A percentile compares a stretch with the other conserved stretches of the same genome.
phyloP scores from a whole-genome alignment of 2,113 vertebrate genomes.

The Cygnus buccinator region DNA sequence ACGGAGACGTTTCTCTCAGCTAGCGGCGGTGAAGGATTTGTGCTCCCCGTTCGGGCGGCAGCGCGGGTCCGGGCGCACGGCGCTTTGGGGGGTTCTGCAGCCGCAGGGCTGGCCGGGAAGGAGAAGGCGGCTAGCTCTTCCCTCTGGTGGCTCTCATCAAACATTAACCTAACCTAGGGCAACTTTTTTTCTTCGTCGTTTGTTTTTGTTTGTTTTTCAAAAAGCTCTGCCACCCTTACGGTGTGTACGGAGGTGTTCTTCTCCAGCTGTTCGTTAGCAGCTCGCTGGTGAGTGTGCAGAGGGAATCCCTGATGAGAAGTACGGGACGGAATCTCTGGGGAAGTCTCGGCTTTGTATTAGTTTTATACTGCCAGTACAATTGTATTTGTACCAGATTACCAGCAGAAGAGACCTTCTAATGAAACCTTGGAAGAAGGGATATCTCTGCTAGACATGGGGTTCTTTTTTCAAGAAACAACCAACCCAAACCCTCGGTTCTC shows the following conservation, averaged over 20 bases:
- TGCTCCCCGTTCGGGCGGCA: background rate
- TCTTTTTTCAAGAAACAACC: background rate
- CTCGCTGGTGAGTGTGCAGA: background rate
- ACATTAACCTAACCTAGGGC: conserved; percentile 21
- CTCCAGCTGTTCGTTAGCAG: background rate
- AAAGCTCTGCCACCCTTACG: background rate
- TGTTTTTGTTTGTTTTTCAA: background rate
- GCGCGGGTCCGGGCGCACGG: background rate
- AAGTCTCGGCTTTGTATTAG: background rate
- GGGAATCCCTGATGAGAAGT: background rate
- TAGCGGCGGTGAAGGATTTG: conserved; percentile 12
- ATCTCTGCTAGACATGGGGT: background rate
- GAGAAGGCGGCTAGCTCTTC: background rate
- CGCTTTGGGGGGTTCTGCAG: background rate
- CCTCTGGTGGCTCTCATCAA: background rate
- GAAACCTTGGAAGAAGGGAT: background rate
- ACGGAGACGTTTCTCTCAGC: background rate
- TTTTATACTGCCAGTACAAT: accelerated
- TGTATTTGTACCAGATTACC: background rate
- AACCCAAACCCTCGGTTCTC: background rate
- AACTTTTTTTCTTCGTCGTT: background rate
- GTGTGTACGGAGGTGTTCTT: accelerated
- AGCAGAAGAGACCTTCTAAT: background rate
- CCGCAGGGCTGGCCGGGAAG: background rate
- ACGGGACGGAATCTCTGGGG: too few species aligned